Conservation (phyloP, 2,113 vertebrate species). For the Myocastor coypus region DNA sequence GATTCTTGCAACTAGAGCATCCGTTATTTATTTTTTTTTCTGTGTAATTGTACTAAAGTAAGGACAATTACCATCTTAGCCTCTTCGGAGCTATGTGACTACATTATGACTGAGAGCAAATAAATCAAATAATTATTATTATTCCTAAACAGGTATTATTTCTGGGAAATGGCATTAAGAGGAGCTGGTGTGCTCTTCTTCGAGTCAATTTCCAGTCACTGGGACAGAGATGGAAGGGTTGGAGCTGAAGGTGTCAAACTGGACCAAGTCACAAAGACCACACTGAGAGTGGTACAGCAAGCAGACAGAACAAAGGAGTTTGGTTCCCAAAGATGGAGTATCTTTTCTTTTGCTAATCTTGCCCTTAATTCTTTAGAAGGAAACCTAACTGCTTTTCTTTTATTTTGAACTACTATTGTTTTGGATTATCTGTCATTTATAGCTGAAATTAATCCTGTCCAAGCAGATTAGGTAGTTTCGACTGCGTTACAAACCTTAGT, state of each 20-base stretch:
- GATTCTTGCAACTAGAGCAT: too few species aligned
- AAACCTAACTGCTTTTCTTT: background rate
- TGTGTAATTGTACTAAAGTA: background rate
- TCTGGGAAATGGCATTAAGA: background rate
- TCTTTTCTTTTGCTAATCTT: background rate
- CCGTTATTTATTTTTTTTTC: background rate
- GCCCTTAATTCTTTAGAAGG: background rate
- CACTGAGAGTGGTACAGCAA: background rate
- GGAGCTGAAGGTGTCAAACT: background rate
- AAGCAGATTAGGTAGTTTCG: background rate
- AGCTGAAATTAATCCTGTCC: background rate
- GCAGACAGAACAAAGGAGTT: background rate
- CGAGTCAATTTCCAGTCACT: background rate
- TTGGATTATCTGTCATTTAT: background rate
- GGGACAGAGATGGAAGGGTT: background rate
- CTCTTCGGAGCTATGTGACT: background rate
- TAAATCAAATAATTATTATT: background rate
- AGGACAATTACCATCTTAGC: background rate
- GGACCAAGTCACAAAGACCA: background rate
- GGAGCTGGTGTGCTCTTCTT: background rate
- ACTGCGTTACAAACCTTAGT: background rate
- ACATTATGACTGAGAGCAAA: background rate
- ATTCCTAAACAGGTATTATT: background rate
- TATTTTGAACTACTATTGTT: background rate
- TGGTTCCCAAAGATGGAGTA: too few species aligned